These are phyloP conservation scores for Criorhina ranunculi DNA, from an alignment of 2,888 invertebrate species.

Conservation along the genomic window DNA sequence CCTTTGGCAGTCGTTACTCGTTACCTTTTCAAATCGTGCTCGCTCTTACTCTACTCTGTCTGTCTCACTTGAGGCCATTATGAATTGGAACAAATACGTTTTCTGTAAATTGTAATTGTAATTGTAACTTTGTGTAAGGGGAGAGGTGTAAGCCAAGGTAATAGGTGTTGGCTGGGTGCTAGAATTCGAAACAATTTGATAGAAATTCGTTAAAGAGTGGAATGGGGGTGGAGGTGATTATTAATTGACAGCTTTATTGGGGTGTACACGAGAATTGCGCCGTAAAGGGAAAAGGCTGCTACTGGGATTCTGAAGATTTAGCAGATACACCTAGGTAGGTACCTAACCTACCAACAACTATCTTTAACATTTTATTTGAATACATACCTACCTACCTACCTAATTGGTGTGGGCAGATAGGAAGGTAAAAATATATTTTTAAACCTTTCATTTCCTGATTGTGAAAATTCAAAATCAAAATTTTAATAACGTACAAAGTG, in stretches of 20 bases:
- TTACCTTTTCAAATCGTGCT: conserved; percentile 56
- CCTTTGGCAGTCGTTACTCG: conserved; percentile 67
- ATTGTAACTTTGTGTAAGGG: conserved; percentile 57
- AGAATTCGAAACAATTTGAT: conserved; percentile 48
- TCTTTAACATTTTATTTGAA: too few species aligned
- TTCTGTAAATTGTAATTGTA: conserved; percentile 73
- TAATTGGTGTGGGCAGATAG: too few species aligned
- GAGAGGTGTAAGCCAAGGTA: conserved; percentile 44
- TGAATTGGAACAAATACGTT: conserved; percentile 76
- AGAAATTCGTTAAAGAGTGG: conserved; percentile 10
- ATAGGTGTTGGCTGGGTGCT: conserved; percentile 40
- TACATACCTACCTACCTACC: too few species aligned
- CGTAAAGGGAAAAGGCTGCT: conserved; percentile 24
- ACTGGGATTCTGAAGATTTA: conserved; percentile 21
- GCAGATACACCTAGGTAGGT: conserved; percentile 8
- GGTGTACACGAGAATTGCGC: conserved; percentile 57
- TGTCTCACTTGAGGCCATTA: conserved; percentile 63
- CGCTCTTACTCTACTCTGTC: conserved; percentile 49
- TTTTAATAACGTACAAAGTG: too few species aligned
- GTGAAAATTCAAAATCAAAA: too few species aligned
- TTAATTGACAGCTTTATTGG: conserved; percentile 82
- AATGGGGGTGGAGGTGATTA: conserved; percentile 77
- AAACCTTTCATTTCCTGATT: too few species aligned
- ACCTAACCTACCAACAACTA: too few species aligned
- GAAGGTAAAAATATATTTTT: too few species aligned